Evolutionary conservation across 2,888 invertebrate genomes (phyloP), one percentile per base, ranked within the genome.

Genomic region (Pinctada fucata): DNA sequence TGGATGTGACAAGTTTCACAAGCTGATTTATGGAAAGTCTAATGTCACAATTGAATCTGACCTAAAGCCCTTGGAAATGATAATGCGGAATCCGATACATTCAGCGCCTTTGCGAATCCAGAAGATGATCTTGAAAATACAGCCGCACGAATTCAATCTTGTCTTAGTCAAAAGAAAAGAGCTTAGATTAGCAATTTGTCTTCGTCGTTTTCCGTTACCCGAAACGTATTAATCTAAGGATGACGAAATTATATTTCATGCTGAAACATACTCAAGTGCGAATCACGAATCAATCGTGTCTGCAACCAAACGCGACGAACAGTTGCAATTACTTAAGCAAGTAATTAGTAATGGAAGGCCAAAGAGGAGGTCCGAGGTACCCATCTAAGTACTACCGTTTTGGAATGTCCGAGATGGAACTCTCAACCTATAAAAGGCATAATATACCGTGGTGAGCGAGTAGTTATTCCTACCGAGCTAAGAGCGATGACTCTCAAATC

Each of bases 71-170:
- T 64, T 81, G n/a, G 75, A 75, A n/a, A 66, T 8, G 6, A 66
- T 75, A 16, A 6, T 75, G 51, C 31, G 66, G 48, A 72, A 79
- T 65, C 76, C 48, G 13, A 63, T 65, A 58, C 3, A n/a, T 3
- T 71, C 71, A 52, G 52, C 78, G 66, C 10, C 73, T 79, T 8
- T 79, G 84, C 72, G 49, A 70, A 52, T 79, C 78, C 66, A 77
- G 82, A 66, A 81, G 83, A 10, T 16, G 83, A 6, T 81, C 81
- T 72, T 85, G 85, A 45, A 82, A 49, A 31, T 76, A 47, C 74
- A 74, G 50, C 50, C 48, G n/a, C 65, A 65, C n/a, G 65, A 73
- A 10, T 67, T 67, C 31, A 51, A 50, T 16, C 31, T 71, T n/a
- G 10, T 68, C n/a, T 68, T 48, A 50, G 16, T 31, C 1, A 52